phyloP scores from a whole-genome alignment of 2,888 invertebrate genomes.

The Heliconius aoede region DNA sequence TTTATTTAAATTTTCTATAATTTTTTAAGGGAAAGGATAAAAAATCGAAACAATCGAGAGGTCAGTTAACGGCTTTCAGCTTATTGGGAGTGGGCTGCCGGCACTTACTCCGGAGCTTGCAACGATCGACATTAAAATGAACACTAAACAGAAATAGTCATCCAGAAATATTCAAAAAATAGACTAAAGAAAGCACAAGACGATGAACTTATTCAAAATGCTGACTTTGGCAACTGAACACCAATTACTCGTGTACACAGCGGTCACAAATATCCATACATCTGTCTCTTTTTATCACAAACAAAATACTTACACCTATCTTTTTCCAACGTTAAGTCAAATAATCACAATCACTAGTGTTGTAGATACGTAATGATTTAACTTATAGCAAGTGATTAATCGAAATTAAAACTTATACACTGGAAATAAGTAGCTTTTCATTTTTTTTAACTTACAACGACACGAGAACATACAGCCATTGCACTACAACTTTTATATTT shows the following conservation, averaged over 20 bases:
- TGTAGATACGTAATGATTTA: conserved; percentile 47
- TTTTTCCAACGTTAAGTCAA: conserved; percentile 52
- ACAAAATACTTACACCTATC: conserved; percentile 47
- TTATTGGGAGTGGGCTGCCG: no score
- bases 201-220: conserved; percentile 72
- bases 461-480: neutral
- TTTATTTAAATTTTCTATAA: no score
- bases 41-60: no score
- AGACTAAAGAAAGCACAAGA: conserved; percentile 66
- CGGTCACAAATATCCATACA: conserved; percentile 57
- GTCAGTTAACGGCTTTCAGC: no score
- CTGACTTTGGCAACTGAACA: conserved; percentile 80
- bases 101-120: neutral
- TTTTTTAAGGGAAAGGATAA: no score
- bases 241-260: conserved; percentile 78
- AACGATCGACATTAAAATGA: neutral
- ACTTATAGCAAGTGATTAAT: neutral
- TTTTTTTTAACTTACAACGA: neutral
- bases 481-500: neutral
- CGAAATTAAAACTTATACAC: conserved; percentile 13
- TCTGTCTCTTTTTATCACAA: conserved; percentile 38
- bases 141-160: neutral
- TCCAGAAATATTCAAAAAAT: conserved; percentile 26
- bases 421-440: neutral
- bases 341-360: conserved; percentile 65